Base-by-base conservation (phyloP, 2,888 invertebrate species). In the Opisthograptis luteolata region DNA sequence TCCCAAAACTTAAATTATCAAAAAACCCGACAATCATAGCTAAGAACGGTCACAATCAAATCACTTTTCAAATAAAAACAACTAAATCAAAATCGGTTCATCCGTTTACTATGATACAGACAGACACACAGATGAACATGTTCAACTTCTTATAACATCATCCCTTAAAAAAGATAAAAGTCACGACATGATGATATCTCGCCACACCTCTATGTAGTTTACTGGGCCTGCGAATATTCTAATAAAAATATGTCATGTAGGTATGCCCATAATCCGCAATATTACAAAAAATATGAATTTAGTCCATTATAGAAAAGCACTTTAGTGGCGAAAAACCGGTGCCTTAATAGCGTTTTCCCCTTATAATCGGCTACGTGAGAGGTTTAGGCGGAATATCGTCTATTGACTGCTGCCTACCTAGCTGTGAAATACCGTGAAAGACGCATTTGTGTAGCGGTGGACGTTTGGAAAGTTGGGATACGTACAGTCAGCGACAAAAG, bases 381-480 rank as follows among this genome's bases (percentile, higher is more conserved):
- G 22, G 40, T 50, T 50, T 40, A 13, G 35, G n/a, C 39, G 27
- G 35, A 70, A 67, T 66, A 61, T 57, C 43, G 54, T 55, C 62
- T 58, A 68, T 71, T 65, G 62, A 66, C 40, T 58, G 41, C 25
- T 47, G 28, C 63, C 70, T 64, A 56, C 62, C 64, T n/a, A n/a
- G 62, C 66, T 71, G 75, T 77, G 68, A 76, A 77, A 78, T 70
- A n/a, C n/a, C n/a, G n/a, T n/a, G n/a, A n/a, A n/a, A n/a, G 62
- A 68, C 70, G 67, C 60, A 62, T 62, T 66, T 56, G 60, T 58
- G 60, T 7, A 3, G 48, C 19, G 37, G 25, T 8, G 7, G 30
- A 20, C 22, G 14, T 9, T 3, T 10, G 22, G 31, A 25, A 34
- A 9, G 22, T 24, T 20, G 24, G 25, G 19, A 12, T 24, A 34